A percentile compares a stretch with the other conserved stretches of the same genome.
Conservation (phyloP, 1,140 invertebrate genomes). For the Lethrus apterus region DNA sequence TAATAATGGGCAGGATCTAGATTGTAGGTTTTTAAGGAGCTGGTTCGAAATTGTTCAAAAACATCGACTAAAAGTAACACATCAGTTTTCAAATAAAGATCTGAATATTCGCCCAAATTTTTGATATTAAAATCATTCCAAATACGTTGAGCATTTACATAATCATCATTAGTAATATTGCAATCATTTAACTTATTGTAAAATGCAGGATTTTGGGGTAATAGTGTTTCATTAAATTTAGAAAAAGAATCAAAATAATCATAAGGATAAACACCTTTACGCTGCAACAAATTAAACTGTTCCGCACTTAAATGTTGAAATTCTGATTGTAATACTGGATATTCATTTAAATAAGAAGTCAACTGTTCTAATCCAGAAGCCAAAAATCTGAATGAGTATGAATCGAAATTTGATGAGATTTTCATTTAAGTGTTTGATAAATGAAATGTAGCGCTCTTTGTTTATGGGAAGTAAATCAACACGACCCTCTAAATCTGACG, state of each 20-base stretch:
- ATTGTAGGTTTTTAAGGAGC: no score
- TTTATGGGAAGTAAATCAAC: constrained; percentile 21
- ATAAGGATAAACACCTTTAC: constrained; percentile 29
- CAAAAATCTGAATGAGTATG: constrained; percentile 26
- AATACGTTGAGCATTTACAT: no score
- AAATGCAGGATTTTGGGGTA: no score
- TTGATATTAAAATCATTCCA: no score
- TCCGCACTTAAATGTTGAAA: no score
- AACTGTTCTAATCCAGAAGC: constrained; percentile 22
- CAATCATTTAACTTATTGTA: no score
- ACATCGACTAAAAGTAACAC: no score
- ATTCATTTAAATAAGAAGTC: constrained; percentile 15
- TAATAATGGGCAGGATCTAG: constrained; percentile 37
- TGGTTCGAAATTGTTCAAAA: no score
- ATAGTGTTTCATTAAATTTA: constrained; percentile 25
- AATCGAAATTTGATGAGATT: constrained; percentile 21
- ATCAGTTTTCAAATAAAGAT: no score
- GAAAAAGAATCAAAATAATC: constrained; percentile 30
- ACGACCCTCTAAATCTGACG: constrained; percentile 18
- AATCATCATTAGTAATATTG: no score
- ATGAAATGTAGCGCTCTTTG: constrained; percentile 26
- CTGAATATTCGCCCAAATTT: no score
- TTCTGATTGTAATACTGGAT: constrained; percentile 16
- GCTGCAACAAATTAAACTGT: constrained; percentile 22
- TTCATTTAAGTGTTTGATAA: constrained; percentile 19